Conservation (phyloP, 2,888 invertebrate species). For the Ashinkailepas kermadecensis region DNA sequence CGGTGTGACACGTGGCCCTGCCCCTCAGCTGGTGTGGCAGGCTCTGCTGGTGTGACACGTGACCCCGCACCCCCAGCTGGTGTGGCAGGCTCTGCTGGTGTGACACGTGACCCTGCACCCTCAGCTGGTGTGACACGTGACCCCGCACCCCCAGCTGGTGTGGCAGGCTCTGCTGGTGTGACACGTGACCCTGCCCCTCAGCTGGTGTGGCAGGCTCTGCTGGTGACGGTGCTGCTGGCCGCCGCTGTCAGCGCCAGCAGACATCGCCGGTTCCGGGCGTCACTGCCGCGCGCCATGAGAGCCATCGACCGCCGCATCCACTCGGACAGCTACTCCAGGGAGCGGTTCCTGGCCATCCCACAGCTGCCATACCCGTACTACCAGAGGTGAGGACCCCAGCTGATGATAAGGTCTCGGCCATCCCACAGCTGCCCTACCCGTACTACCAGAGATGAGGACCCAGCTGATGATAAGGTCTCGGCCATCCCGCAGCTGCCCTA, state of each 20-base stretch:
- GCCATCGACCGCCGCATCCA: background rate
- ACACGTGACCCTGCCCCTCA: background rate
- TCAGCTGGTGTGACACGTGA: too few species aligned
- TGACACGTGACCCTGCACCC: too few species aligned
- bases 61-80: background rate
- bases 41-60: background rate
- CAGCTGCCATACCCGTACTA: slow-evolving; percentile 20
- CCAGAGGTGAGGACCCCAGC: background rate
- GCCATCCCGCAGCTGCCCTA: background rate
- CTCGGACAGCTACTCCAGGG: background rate
- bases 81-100: background rate
- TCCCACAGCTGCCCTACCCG: background rate
- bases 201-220: background rate
- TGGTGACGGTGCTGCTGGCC: background rate
- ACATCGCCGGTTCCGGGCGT: background rate
- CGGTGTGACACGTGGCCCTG: too few species aligned
- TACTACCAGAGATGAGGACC: background rate
- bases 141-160: background rate
- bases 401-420: background rate
- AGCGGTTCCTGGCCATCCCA: slow-evolving; percentile 4
- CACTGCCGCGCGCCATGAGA: background rate
- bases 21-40: background rate
- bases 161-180: background rate
- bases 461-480: too few species aligned
- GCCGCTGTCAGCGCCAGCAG: background rate